Evolutionary conservation across 1,140 invertebrate species (phyloP).

Genomic region (Copidosoma floridanum): DNA sequence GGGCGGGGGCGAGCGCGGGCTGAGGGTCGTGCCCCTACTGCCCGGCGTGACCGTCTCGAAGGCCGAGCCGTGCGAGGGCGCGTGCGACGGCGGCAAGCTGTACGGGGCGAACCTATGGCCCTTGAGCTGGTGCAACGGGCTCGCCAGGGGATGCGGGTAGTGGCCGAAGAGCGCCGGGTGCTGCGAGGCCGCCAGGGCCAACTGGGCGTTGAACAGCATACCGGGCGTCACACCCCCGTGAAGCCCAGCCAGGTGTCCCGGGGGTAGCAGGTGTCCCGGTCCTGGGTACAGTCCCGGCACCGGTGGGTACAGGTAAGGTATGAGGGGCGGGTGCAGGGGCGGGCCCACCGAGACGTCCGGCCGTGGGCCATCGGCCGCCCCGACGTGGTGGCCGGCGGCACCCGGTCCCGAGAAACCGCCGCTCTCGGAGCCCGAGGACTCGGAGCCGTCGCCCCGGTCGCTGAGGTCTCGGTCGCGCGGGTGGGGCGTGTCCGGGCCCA

Average conservation of each 20-base stretch:
- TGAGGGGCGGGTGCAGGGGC: slow-evolving; percentile 79
- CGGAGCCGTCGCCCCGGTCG: slow-evolving; percentile 54
- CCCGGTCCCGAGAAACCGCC: slow-evolving; percentile 47
- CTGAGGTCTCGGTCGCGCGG: slow-evolving; percentile 54
- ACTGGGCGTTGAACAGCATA: slow-evolving; percentile 78
- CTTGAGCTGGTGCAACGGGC: slow-evolving; percentile 59
- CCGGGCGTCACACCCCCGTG: slow-evolving; percentile 69
- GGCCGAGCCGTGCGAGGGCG: slow-evolving; percentile 69
- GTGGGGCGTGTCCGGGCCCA: slow-evolving; percentile 77
- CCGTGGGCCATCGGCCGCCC: slow-evolving; percentile 66
- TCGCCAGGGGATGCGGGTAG: slow-evolving; percentile 60
- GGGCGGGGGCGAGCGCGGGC: slow-evolving; percentile 67
- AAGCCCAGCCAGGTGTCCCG: slow-evolving; percentile 62
- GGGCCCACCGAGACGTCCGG: slow-evolving; percentile 86
- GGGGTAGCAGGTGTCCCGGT: slow-evolving; percentile 67
- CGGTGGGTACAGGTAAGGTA: slow-evolving; percentile 87
- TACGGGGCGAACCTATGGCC: slow-evolving; percentile 82
- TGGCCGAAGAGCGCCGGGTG: slow-evolving; percentile 74
- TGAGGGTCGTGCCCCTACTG: slow-evolving; percentile 58
- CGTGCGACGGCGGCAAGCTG: slow-evolving; percentile 70
- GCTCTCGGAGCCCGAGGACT: slow-evolving; percentile 56
- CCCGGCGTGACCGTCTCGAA: slow-evolving; percentile 82
- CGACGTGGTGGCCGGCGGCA: slow-evolving; percentile 54
- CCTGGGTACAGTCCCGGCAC: slow-evolving; percentile 72
- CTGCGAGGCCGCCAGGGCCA: slow-evolving; percentile 74